Evolutionary conservation across 2,113 vertebrate species (phyloP), one percentile per base, ranked within the genome.

Genomic region (Erythrocercus mccallii): DNA sequence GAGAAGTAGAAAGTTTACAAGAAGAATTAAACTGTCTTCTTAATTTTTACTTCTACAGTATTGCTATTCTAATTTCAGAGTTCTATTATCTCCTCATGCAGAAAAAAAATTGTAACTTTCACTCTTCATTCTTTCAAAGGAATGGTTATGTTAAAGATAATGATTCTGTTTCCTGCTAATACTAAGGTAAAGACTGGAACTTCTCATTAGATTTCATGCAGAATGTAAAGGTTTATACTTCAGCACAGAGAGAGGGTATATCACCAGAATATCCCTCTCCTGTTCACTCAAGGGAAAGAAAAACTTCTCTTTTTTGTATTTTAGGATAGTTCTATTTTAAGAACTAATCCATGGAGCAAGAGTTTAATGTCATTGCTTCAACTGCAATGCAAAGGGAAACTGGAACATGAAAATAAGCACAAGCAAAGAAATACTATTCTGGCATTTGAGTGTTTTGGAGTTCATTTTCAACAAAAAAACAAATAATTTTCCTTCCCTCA

Each of bases 291-390:
- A 76, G 58, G 70, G 77, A 83, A 92, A 92, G 42, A 51, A 88
- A 92, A 91, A 44, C 22, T 71, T 56, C 4, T 78, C 3, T 70
- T 80, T 68, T 92, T 85, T 81, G 27, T 83, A 56, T 79, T 85
- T 94, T 89, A 94, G 84, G 87, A 61, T 94, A 92, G 37, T 79
- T 53, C 86, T 97, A 81, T 91, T 91, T 95, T 95, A 94, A 95
- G 65, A 95, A 91, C 74, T 90, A 85, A 62, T 95, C 89, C 92
- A 72, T 92, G 71, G 33, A 95, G 53, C 68, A 88, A 82, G 40
- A 81, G 57, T 86, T 86, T 82, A 96, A 78, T 33, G 35, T 78
- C 50, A 79, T 88, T 81, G 30, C 48, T 91, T 93, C 35, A 53
- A 95, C 48, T 92, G 47, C 42, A 82, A 48, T 66, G 86, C 79